Conservation (phyloP, 92 coral and sea anemone species). For the Siderastrea siderea region DNA sequence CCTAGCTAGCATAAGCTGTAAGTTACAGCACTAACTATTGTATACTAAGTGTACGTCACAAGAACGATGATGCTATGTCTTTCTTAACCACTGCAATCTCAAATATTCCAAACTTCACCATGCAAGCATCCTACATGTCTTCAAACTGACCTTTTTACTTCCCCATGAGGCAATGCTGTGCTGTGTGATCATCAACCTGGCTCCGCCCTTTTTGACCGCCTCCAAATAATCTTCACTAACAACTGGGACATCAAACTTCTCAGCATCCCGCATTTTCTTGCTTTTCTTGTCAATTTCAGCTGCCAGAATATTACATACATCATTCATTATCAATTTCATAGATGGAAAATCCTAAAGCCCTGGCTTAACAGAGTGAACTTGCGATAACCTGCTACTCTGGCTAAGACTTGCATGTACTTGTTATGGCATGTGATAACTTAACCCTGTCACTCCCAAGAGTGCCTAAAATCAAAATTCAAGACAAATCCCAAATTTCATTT, state of each 20-base stretch:
- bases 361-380: no score
- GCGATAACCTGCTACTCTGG: no score
- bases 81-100: neutral
- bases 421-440: no score
- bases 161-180: conserved; percentile 98
- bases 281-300: conserved; percentile 86
- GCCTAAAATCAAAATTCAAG: no score
- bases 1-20: no score
- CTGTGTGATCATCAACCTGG: conserved; percentile 74
- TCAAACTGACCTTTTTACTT: conserved; percentile 62
- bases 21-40: no score
- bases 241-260: conserved; percentile 81
- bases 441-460: no score
- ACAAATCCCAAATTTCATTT: no score
- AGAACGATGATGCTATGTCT: no score
- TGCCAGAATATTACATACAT: conserved; percentile 9
- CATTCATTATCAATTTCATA: neutral
- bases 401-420: no score
- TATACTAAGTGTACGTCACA: no score
- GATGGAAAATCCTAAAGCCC: no score
- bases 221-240: conserved; percentile 94
- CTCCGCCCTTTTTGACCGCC: conserved; percentile 81
- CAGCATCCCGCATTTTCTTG: conserved; percentile 93
- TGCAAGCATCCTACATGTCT: neutral
- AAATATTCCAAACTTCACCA: neutral